Base-by-base conservation (phyloP, 1,140 invertebrate species). In the Charaxes varanes region DNA sequence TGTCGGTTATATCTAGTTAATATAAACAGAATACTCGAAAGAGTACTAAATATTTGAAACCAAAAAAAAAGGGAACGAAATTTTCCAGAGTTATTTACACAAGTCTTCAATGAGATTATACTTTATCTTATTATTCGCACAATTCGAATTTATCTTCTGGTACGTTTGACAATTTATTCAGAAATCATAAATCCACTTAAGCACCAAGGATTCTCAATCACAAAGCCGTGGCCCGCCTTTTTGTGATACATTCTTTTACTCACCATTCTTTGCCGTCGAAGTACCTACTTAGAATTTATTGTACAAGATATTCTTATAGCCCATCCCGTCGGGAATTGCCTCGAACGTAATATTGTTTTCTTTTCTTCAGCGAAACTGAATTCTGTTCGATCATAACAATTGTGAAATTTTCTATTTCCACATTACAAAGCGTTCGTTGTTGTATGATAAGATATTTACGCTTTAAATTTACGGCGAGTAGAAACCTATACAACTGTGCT, bases 191-290 rank as follows among this genome's bases (percentile, higher is more conserved):
- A 44, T 44, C 33, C 30, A 44, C 33, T 44, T 44, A 44, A 44
- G 41, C 18, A 33, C 26, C 32, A 10, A 43, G 33, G 22, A 24
- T 37, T 44, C 41, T 37, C 41, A 44, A 44, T 44, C 41, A 44
- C 41, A 36, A 36, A 44, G 41, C 18, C 43, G 23, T 41, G 44
- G 32, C 35, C 44, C 44, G 50, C 50, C 44, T 48, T 42, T 53
- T 48, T 48, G 44, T 38, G 45, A 48, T 48, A 53, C 40, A 46
- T 48, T 53, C 28, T 44, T 44, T 44, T 37, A 48, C 43, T 48
- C 35, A 42, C 41, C 50, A 44, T 38, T 43, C 37, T 43, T 36
- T 32, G 43, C 36, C 19, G 38, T 14, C 27, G 44, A 41, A 53
- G 40, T 42, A 24, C 36, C 43, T 49, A 43, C 46, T 42, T 42